Percentiles rank a stretch among this genome's conserved stretches.
Conservation (phyloP, 2,113 vertebrate species). For the Solenodon paradoxus region DNA sequence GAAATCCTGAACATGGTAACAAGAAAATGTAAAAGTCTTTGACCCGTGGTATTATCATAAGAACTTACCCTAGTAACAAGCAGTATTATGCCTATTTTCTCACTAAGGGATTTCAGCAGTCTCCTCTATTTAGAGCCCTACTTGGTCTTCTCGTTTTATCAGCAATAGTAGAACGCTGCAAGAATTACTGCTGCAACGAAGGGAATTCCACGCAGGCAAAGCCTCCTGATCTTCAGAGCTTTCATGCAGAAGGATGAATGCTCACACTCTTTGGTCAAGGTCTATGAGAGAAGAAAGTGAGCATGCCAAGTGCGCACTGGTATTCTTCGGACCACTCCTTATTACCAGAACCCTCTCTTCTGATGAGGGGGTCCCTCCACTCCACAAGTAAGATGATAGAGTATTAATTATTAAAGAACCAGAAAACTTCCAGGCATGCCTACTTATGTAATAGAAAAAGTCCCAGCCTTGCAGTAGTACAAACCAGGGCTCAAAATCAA, state of each 20-base stretch:
- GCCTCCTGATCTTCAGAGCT: background rate
- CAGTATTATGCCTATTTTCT: background rate
- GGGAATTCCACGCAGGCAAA: background rate
- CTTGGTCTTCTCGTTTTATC: background rate
- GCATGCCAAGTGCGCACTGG: too few relatives aligned
- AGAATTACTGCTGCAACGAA: background rate
- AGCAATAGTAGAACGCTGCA: background rate
- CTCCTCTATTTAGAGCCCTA: background rate
- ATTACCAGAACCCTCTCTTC: background rate
- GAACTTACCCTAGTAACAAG: background rate
- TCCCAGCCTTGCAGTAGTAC: background rate
- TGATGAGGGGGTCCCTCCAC: background rate
- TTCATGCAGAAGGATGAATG: background rate
- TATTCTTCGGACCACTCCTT: background rate
- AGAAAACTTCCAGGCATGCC: background rate
- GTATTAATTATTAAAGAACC: background rate
- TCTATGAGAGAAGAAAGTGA: background rate
- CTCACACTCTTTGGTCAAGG: background rate
- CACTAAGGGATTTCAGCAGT: background rate
- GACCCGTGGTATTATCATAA: background rate
- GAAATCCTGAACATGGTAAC: background rate
- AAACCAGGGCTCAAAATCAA: background rate
- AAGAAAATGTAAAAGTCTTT: background rate
- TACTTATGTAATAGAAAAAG: background rate
- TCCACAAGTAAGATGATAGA: background rate